phyloP scores from a whole-genome alignment of 2,797 vertebrate species.

The Dendrocincla fuliginosa region DNA sequence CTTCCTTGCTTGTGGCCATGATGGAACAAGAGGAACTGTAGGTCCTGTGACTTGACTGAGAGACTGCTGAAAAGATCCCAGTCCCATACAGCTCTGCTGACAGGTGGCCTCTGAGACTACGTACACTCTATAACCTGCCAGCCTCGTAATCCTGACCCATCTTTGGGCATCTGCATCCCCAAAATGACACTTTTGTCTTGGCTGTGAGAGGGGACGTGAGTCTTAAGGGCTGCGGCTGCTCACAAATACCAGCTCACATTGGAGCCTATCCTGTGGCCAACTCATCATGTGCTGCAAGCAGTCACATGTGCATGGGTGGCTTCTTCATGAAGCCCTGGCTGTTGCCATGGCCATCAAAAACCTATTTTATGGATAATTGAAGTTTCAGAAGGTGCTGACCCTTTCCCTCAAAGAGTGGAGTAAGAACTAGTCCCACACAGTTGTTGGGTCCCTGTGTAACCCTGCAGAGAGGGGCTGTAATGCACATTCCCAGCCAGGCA shows the following conservation, averaged over 20 bases:
- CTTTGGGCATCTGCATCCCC: background rate
- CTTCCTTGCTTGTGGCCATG: background rate
- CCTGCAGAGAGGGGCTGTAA: background rate
- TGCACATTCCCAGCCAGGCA: background rate
- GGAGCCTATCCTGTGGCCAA: background rate
- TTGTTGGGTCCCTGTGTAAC: background rate
- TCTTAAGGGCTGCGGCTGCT: background rate
- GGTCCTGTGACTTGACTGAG: background rate
- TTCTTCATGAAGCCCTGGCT: background rate
- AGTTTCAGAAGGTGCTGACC: background rate
- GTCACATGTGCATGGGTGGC: background rate
- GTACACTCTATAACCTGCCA: rapidly evolving
- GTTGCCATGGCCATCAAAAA: background rate
- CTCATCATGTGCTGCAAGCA: background rate
- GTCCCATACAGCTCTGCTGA: background rate
- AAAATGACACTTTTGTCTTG: background rate
- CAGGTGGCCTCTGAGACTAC: background rate
- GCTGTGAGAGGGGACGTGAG: rapidly evolving
- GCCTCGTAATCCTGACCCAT: background rate
- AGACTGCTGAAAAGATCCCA: background rate
- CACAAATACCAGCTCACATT: background rate
- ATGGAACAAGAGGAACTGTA: background rate
- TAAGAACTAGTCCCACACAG: background rate
- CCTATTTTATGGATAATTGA: background rate
- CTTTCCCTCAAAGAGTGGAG: background rate